Percentiles rank a stretch among this genome's conserved stretches.
Evolutionary conservation across 2,888 invertebrate genomes (phyloP).

Genomic region (Bombyx huttoni): DNA sequence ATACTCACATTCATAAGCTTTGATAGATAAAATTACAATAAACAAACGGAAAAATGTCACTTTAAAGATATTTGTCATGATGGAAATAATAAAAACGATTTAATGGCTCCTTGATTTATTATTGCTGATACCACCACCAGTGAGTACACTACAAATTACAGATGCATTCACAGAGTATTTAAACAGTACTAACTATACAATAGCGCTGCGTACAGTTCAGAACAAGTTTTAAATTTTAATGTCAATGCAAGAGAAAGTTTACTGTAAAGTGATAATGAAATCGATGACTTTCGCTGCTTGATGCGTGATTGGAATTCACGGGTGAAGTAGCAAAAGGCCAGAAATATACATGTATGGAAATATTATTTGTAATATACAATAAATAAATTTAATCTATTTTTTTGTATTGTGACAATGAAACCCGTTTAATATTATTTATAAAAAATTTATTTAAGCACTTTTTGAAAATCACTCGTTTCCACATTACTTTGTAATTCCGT

Average conservation of each 20-base stretch:
- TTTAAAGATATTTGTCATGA: not conserved
- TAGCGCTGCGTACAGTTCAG: slow-evolving; percentile 38
- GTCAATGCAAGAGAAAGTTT: slow-evolving; percentile 53
- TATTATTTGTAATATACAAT: too few relatives aligned
- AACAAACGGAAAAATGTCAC: too few relatives aligned
- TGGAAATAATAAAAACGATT: not conserved
- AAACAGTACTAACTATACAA: slow-evolving; percentile 43
- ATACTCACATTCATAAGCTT: too few relatives aligned
- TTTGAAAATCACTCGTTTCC: too few relatives aligned
- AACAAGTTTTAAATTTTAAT: slow-evolving; percentile 70
- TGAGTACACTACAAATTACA: slow-evolving; percentile 47
- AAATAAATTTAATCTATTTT: too few relatives aligned
- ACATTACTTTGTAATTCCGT: too few relatives aligned
- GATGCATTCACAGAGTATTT: slow-evolving; percentile 51
- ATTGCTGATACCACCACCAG: slow-evolving; percentile 9
- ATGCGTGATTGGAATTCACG: slow-evolving; percentile 32
- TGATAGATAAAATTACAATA: too few relatives aligned
- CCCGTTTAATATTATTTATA: too few relatives aligned
- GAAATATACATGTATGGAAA: too few relatives aligned
- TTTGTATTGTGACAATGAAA: too few relatives aligned
- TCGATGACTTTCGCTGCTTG: slow-evolving; percentile 37
- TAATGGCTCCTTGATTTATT: not conserved
- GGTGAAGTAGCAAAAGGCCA: slow-evolving; percentile 6
- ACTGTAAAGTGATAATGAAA: slow-evolving; percentile 24
- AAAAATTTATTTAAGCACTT: too few relatives aligned